Evolutionary conservation across 1,140 invertebrate species (phyloP), one percentile per base, ranked within the genome.

Genomic region (Drosophila murphyi): DNA sequence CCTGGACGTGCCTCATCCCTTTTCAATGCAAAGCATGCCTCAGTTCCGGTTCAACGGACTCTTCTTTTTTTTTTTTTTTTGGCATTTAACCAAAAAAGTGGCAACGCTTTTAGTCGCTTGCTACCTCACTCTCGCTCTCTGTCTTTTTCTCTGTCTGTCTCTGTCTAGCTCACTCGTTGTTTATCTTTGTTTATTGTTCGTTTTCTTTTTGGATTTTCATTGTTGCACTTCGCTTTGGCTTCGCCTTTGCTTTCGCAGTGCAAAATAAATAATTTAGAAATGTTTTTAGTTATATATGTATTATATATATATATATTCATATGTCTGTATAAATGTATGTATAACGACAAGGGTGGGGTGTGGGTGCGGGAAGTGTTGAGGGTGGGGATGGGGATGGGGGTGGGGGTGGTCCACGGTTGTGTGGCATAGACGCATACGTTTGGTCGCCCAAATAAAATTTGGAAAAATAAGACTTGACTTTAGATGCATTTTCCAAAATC

Each of bases 201-300:
- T 51, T 62, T 55, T 63, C 41, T 51, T 63, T 76, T 76, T 62
- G 47, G 61, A 54, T 74, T 74, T 74, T 45, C 45, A 62, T 55
- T 74, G 56, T 62, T 74, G 65, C 64, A 69, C 47, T 79, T 78
- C 51, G 43, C 62, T 50, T 65, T 64, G 57, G 45, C 62, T 80
- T 80, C 70, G 48, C 29, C 55, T 68, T 77, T 57, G 65, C 76
- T 68, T 70, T 78, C 60, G 79, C 57, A 69, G 54, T 80, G 72
- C 45, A 79, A 79, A 83, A 72, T 65, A 76, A 79, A 83, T 64
- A 64, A 77, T 73, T 77, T 78, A 81, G 72, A 77, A 77, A 76
- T 76, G 52, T 74, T 41, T 71, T 41, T 76, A 70, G 28, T 8
- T 32, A 8, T 8, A 10, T 52, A n/a, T 34, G 51, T 52, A 5